These are phyloP conservation scores for Lordiphosa clarofinis DNA, from an alignment of 1,140 invertebrate genomes.

Conservation along the genomic window DNA sequence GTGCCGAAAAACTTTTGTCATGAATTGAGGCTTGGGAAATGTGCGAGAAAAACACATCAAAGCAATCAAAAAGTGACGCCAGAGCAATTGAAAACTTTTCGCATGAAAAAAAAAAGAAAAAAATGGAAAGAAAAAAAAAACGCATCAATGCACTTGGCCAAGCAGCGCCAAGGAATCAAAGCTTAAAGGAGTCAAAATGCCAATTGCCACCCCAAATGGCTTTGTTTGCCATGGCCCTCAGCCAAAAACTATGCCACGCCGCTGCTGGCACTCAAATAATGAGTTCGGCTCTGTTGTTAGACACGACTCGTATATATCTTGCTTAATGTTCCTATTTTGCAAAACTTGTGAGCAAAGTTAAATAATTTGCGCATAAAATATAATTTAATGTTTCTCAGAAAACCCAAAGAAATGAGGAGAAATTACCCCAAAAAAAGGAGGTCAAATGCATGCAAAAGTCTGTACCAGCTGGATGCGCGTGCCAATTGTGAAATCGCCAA, in stretches of 20 bases:
- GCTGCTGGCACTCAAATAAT: conserved; percentile 46
- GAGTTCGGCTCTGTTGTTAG: conserved; percentile 20
- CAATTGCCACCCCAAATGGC: conserved; percentile 60
- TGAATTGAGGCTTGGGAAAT: conserved; percentile 76
- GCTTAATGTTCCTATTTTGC: conserved; percentile 67
- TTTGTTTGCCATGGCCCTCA: conserved; percentile 70
- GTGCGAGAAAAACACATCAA: conserved; percentile 76
- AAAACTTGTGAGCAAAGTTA: conserved; percentile 61
- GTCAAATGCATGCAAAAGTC: conserved; percentile 2
- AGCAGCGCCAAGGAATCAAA: conserved; percentile 11
- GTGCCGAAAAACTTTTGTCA: conserved; percentile 72
- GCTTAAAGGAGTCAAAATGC: conserved; percentile 38
- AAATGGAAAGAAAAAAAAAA: conserved; percentile 13
- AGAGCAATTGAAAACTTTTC: conserved; percentile 78
- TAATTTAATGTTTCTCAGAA: conserved; percentile 55
- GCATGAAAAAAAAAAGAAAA: conserved; percentile 47
- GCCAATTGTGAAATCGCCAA: conserved; percentile 3
- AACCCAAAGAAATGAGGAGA: too few species aligned
- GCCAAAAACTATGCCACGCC: conserved; percentile 35
- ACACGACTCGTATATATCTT: conserved; percentile 10
- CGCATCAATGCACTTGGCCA: conserved; percentile 63
- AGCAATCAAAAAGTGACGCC: conserved; percentile 79
- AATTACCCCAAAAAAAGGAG: not conserved
- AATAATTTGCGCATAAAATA: conserved; percentile 75
- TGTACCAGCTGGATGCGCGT: not conserved